Conservation (phyloP, 2,113 vertebrate species). For the Neomonachus schauinslandi region DNA sequence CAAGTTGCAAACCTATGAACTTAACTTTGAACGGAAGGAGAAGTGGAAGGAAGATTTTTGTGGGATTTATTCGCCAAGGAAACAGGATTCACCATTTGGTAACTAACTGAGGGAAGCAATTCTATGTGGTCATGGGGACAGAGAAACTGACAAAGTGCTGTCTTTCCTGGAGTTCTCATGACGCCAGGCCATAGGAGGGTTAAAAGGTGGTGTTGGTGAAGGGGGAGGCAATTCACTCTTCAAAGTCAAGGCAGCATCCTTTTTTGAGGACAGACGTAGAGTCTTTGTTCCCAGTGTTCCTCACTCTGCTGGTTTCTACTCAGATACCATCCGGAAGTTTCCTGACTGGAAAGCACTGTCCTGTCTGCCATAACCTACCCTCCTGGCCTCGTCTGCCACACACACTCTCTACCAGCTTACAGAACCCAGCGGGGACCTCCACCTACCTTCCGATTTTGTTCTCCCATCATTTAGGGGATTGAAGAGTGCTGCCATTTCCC, state of each 20-base stretch:
- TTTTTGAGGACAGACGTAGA: background rate
- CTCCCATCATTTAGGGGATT: background rate
- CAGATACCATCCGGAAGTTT: background rate
- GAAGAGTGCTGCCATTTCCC: background rate
- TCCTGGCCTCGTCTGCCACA: background rate
- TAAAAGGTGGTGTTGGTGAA: fast-evolving
- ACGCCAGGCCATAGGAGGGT: background rate
- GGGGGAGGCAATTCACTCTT: background rate
- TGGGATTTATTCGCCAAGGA: background rate
- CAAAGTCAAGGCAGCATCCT: background rate
- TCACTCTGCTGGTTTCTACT: background rate
- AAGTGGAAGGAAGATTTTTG: background rate
- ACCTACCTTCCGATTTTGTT: background rate
- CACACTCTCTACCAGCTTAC: background rate
- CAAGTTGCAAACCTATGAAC: background rate
- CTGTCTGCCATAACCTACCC: too few relatives aligned
- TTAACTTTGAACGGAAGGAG: background rate
- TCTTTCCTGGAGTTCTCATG: background rate
- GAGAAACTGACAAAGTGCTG: background rate
- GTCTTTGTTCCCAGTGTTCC: background rate
- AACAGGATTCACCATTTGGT: background rate
- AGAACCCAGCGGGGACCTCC: background rate
- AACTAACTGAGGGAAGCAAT: background rate
- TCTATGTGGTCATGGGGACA: background rate
- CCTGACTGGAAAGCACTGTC: background rate